Evolutionary conservation across 2,113 vertebrate genomes (phyloP).

Genomic region (Neolamprologus sp.): DNA sequence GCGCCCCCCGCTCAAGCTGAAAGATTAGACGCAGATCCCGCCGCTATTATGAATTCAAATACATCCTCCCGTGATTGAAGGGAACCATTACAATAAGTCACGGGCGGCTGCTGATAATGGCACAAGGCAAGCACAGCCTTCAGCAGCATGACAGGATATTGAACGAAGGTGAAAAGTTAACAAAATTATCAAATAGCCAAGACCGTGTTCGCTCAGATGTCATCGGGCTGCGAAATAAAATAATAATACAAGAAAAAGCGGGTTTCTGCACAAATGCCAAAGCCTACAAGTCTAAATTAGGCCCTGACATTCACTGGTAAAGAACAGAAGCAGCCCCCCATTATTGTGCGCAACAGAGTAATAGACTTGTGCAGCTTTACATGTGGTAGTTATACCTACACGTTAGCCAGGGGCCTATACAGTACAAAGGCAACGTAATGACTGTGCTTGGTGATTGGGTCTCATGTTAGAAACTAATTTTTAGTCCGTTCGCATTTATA

Average conservation of each 20-base stretch:
- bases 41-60: slow-evolving; percentile 63
- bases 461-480: background rate
- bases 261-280: background rate
- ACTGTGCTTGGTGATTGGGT: background rate
- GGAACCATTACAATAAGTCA: slow-evolving; percentile 66
- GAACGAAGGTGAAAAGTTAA: slow-evolving; percentile 65
- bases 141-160: slow-evolving; percentile 54
- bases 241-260: background rate
- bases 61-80: slow-evolving; percentile 65
- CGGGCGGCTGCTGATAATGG: slow-evolving; percentile 60
- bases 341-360: background rate
- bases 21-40: slow-evolving; percentile 62
- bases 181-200: slow-evolving; percentile 54
- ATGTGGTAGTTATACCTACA: background rate
- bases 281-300: background rate
- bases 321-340: background rate
- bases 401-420: background rate
- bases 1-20: slow-evolving; percentile 19
- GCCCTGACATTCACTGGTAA: background rate
- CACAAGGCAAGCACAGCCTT: slow-evolving; percentile 33
- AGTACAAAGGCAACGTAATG: background rate
- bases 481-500: background rate
- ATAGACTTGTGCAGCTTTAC: background rate
- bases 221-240: background rate
- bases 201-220: slow-evolving; percentile 9